Conservation (phyloP, 2,888 invertebrate species). For the Oscheius sp. region DNA sequence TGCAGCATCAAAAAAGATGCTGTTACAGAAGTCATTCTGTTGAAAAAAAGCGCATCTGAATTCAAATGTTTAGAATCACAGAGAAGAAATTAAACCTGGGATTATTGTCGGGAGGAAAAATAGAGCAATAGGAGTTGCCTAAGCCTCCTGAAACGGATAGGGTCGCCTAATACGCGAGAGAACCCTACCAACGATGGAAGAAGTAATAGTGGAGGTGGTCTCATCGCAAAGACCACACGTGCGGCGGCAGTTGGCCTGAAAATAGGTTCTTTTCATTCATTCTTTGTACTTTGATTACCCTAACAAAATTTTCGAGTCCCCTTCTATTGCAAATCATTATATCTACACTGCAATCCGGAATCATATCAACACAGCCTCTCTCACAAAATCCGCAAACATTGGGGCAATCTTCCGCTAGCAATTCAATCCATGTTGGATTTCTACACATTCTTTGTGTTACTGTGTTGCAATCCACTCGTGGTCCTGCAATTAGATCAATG, state of each 20-base stretch:
- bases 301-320: constrained; percentile 17
- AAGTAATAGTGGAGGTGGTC: not conserved
- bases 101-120: constrained; percentile 16
- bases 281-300: not conserved
- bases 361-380: constrained; percentile 21
- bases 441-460: constrained; percentile 32
- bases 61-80: not conserved
- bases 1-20: not conserved
- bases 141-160: constrained; percentile 5
- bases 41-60: constrained; percentile 22
- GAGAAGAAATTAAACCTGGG: not conserved
- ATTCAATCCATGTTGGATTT: constrained; percentile 23
- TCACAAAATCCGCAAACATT: constrained; percentile 31
- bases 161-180: not conserved
- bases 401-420: constrained; percentile 26
- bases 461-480: constrained; percentile 17
- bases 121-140: not conserved
- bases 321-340: constrained; percentile 21
- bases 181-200: constrained; percentile 11
- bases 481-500: not conserved
- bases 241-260: constrained; percentile 27
- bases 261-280: not conserved
- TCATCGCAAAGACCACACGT: constrained; percentile 25
- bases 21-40: constrained; percentile 18
- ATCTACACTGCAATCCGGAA: constrained; percentile 28